Base-by-base conservation (phyloP, 2,888 invertebrate genomes). In the Oxycera nigricornis region DNA sequence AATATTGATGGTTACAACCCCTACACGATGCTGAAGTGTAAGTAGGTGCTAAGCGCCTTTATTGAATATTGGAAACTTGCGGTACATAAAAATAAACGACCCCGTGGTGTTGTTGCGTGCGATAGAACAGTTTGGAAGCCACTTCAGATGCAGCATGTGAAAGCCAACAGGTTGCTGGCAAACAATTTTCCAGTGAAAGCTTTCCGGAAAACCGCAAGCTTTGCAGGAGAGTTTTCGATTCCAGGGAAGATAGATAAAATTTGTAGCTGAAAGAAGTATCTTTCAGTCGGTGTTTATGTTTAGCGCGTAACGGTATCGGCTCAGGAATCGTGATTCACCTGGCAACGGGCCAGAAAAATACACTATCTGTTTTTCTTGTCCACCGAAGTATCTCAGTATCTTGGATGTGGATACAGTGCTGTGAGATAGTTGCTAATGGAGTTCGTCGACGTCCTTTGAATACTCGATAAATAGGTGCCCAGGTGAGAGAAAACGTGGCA, bases 241-340 rank as follows among this genome's bases (percentile, higher is more conserved):
- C 30, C 20, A 31, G n/a, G 30, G 41, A 39, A 6, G 20, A 20
- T 41, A 65, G 65, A 65, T 65, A 65, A 65, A 65, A 65, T 24
- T 65, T 65, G 20, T 17, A 41, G 39, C 22, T 65, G 11, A 24
- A 65, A 65, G 24, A 14, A 52, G 35, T 70, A 52, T 70, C 70
- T 52, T 76, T 79, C 78, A 82, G 82, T 82, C 80, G 79, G 81
- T 80, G 80, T 78, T 79, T 78, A 73, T 80, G 77, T 73, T 52
- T 72, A 76, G 74, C 75, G 62, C 50, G 41, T 65, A 57, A 76
- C 61, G 73, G 75, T 77, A 76, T 78, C 74, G 76, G 22, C 70
- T 57, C 20, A 17, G 22, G 11, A 14, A 28, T 31, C 26, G 39
- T n/a, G 2, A 14, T 26, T 26, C n/a, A 24, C 22, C 11, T 20